Evolutionary conservation across 2,797 vertebrate species (phyloP).

Genomic region (Meriones psammophilus): DNA sequence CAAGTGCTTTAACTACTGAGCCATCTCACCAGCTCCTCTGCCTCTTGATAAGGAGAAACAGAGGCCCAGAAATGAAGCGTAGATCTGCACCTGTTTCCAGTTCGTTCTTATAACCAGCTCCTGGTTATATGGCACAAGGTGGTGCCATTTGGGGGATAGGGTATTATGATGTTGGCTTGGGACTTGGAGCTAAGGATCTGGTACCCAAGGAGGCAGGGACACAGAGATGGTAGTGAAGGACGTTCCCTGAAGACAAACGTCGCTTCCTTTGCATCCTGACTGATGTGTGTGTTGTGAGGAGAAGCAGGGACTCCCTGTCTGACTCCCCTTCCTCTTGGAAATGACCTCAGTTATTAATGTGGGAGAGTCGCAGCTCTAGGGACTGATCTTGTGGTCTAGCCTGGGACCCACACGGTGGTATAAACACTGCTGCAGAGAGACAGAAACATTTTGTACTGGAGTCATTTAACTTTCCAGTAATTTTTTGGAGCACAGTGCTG

Average conservation of each 20-base stretch:
- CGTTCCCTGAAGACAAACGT: background rate
- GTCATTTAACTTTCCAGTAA: background rate
- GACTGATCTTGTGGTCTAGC: background rate
- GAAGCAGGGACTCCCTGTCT: no score
- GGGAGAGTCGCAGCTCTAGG: background rate
- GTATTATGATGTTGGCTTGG: background rate
- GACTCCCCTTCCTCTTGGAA: background rate
- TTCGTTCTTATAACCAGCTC: rapidly evolving
- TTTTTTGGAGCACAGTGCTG: background rate
- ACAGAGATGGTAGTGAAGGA: background rate
- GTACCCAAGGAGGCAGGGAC: background rate
- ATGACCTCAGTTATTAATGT: background rate
- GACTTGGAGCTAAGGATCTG: background rate
- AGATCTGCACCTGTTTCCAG: rapidly evolving
- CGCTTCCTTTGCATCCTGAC: background rate
- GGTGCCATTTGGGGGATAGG: rapidly evolving
- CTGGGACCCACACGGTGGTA: background rate
- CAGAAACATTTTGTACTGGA: background rate
- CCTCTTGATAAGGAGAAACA: background rate
- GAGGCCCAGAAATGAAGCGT: background rate
- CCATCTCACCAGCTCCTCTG: background rate
- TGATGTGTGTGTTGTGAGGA: background rate
- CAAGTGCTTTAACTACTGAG: background rate
- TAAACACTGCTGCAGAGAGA: background rate
- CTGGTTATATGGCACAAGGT: rapidly evolving